phyloP scores from a whole-genome alignment of 2,113 vertebrate species.

The rabbit (Oryctolagus cuniculus) region mOryCun1.1 NC_091441.1:59962001-59962500 shows the following conservation, averaged over 20 bases:
- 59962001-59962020: neutral
- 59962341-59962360: slow-evolving; percentile 63
- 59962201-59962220: neutral
- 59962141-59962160: neutral
- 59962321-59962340: slow-evolving; percentile 68
- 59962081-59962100: neutral
- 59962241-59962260: neutral
- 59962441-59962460: too few species aligned
- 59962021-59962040: neutral
- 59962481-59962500: too few species aligned
- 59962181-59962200: neutral
- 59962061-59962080: neutral
- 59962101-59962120: neutral
- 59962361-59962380: neutral
- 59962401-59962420: neutral
- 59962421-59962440: too few species aligned
- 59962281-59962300: slow-evolving; percentile 51
- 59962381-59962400: neutral
- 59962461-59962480: too few species aligned
- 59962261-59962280: neutral
- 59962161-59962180: neutral
- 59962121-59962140: neutral
- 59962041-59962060: neutral
- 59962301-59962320: slow-evolving; percentile 39
- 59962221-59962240: neutral